These are phyloP conservation scores for Hirtodrosophila trivittata DNA, from an alignment of 2,888 invertebrate species.

Conservation along the genomic window DNA sequence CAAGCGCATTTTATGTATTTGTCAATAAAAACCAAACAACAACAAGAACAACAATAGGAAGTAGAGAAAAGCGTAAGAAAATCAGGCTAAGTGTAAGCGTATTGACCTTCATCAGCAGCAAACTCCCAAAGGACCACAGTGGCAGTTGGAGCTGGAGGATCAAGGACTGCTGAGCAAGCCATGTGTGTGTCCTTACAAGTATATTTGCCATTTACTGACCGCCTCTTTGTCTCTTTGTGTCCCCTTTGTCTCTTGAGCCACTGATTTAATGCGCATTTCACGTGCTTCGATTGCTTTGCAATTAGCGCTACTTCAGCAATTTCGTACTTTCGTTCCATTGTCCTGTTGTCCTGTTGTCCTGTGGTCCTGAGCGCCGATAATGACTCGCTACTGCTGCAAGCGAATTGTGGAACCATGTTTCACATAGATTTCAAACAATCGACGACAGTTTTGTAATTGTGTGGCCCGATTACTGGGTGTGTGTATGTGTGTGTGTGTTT, in stretches of 20 bases:
- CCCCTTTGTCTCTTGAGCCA: slow-evolving; percentile 14
- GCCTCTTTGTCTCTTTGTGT: background rate
- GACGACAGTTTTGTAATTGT: slow-evolving; percentile 64
- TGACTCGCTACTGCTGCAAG: slow-evolving; percentile 41
- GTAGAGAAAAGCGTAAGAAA: slow-evolving; percentile 65
- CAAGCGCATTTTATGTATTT: slow-evolving; percentile 70
- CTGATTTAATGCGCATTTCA: slow-evolving; percentile 66
- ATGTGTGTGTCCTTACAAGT: slow-evolving; percentile 33
- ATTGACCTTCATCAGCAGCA: slow-evolving; percentile 69
- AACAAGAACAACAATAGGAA: slow-evolving; percentile 33
- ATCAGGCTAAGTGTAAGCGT: slow-evolving; percentile 76
- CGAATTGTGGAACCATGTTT: slow-evolving; percentile 17
- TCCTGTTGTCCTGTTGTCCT: slow-evolving; percentile 1
- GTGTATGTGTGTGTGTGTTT: background rate
- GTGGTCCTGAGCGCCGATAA: slow-evolving; percentile 29
- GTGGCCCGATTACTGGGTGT: slow-evolving; percentile 27
- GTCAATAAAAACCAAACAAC: slow-evolving; percentile 69
- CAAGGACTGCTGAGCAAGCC: slow-evolving; percentile 46
- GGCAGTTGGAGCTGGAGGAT: slow-evolving; percentile 16
- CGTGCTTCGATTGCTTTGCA: slow-evolving; percentile 72
- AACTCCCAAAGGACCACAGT: slow-evolving; percentile 48
- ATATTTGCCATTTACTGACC: slow-evolving; percentile 32
- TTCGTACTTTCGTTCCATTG: slow-evolving; percentile 31
- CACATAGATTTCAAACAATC: slow-evolving; percentile 54
- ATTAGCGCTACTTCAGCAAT: slow-evolving; percentile 76